Conservation (phyloP, 2,888 invertebrate species). For the Hybos culiciformis region DNA sequence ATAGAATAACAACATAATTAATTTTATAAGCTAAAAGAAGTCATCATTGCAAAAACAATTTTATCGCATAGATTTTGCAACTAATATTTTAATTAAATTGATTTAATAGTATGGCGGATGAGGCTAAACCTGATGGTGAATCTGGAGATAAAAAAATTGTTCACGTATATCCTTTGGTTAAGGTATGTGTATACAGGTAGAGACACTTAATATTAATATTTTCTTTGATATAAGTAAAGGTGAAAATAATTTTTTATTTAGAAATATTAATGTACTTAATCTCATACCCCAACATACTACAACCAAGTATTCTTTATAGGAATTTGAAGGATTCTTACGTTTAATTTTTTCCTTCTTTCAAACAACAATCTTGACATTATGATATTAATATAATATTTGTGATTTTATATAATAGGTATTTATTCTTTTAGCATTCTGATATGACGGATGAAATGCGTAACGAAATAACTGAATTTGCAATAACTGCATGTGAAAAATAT, state of each 20-base stretch:
- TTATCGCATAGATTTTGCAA: too few species aligned
- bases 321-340: neutral
- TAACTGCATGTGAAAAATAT: slow-evolving; percentile 88
- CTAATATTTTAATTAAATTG: too few species aligned
- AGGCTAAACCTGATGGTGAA: slow-evolving; percentile 15
- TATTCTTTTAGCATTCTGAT: slow-evolving; percentile 63
- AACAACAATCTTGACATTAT: too few species aligned
- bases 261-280: too few species aligned
- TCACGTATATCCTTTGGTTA: slow-evolving; percentile 69
- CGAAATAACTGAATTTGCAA: slow-evolving; percentile 80
- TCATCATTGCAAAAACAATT: too few species aligned
- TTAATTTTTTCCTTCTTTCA: neutral
- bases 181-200: slow-evolving; percentile 42
- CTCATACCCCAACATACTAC: too few species aligned
- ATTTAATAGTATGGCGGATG: too few species aligned
- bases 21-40: too few species aligned
- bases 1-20: too few species aligned
- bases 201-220: slow-evolving; percentile 8
- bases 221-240: slow-evolving; percentile 6
- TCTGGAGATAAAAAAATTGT: slow-evolving; percentile 48
- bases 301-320: neutral
- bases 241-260: too few species aligned
- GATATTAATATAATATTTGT: too few species aligned
- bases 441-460: slow-evolving; percentile 87
- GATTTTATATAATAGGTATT: too few species aligned